Conservation (phyloP, 2,888 invertebrate species). For the Pegoplata infirma region DNA sequence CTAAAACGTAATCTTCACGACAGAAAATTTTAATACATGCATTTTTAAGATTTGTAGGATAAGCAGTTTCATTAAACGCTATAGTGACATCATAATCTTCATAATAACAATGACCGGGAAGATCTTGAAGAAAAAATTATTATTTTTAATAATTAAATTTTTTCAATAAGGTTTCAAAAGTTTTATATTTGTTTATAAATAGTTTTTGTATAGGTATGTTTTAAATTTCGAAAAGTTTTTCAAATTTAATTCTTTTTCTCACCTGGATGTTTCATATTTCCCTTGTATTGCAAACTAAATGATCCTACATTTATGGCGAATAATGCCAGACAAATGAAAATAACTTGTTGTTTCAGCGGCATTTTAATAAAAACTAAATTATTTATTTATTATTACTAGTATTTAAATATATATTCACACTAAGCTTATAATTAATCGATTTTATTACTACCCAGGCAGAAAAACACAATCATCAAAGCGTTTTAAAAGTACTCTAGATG, state of each 20-base stretch:
- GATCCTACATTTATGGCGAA: neutral
- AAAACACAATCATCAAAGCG: too few species aligned
- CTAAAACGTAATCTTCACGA: conserved; percentile 69
- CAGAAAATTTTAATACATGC: conserved; percentile 67
- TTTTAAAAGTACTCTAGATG: too few species aligned
- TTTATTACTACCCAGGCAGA: too few species aligned
- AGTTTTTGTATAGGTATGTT: too few species aligned
- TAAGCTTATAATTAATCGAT: too few species aligned
- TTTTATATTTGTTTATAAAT: too few species aligned
- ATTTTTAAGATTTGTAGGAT: conserved; percentile 62
- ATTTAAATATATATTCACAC: too few species aligned
- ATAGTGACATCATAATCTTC: conserved; percentile 67
- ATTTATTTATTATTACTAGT: neutral
- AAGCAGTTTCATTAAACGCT: conserved; percentile 62
- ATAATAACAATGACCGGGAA: conserved; percentile 67
- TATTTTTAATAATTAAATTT: neutral
- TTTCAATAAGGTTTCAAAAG: too few species aligned
- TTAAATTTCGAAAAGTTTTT: too few species aligned
- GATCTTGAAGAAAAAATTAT: conserved; percentile 39
- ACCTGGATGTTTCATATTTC: conserved; percentile 69
- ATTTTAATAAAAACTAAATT: conserved; percentile 16
- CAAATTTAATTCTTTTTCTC: conserved; percentile 22
- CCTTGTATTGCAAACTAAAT: conserved; percentile 67
- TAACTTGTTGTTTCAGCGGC: neutral
- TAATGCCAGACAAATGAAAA: neutral